phyloP scores from a whole-genome alignment of 2,888 invertebrate genomes.

The Ceriagrion tenellum region DNA sequence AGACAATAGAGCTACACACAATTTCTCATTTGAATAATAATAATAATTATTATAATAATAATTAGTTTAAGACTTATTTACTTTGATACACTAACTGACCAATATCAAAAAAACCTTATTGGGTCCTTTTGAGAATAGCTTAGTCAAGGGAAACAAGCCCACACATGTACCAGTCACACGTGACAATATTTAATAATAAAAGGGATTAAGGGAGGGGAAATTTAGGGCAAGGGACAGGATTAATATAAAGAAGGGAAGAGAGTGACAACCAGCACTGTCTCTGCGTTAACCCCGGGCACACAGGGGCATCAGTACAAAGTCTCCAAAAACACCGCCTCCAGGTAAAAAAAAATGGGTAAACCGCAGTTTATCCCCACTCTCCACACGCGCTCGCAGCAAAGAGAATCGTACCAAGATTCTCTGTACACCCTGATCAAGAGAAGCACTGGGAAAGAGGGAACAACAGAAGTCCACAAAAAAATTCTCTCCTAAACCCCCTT shows the following conservation, averaged over 20 bases:
- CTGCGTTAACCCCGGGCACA: slow-evolving; percentile 67
- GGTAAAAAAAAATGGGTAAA: slow-evolving; percentile 61
- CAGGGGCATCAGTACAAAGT: slow-evolving; percentile 66
- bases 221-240: neutral
- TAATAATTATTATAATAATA: slow-evolving; percentile 63
- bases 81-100: slow-evolving; percentile 67
- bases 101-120: slow-evolving; percentile 58
- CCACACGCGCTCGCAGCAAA: slow-evolving; percentile 69
- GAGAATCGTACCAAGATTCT: slow-evolving; percentile 74
- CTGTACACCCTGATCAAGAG: slow-evolving; percentile 63
- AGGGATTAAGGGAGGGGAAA: neutral
- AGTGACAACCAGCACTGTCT: slow-evolving; percentile 67
- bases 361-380: slow-evolving; percentile 63
- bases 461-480: slow-evolving; percentile 68
- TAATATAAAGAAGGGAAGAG: slow-evolving; percentile 63
- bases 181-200: slow-evolving; percentile 59
- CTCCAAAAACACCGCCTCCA: slow-evolving; percentile 56
- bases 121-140: slow-evolving; percentile 65
- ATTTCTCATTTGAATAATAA: slow-evolving; percentile 59
- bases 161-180: slow-evolving; percentile 65
- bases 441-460: slow-evolving; percentile 66
- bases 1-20: slow-evolving; percentile 69
- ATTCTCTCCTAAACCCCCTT: slow-evolving; percentile 63
- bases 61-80: slow-evolving; percentile 60
- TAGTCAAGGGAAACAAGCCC: slow-evolving; percentile 66